These are phyloP conservation scores for Pteria penguin DNA, from an alignment of 2,888 invertebrate genomes.

Conservation along the genomic window DNA sequence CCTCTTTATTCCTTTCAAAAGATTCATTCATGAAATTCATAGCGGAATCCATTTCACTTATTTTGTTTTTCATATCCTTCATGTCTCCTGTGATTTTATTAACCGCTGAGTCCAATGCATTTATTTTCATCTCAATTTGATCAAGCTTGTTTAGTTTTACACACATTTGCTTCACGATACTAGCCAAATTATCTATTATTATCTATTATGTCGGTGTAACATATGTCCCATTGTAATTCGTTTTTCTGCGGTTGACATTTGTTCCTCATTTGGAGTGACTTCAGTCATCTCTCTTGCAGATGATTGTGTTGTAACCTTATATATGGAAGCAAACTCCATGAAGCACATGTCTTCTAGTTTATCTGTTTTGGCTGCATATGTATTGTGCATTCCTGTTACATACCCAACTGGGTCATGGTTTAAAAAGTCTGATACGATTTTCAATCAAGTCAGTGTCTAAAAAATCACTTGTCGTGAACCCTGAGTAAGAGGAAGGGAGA, in stretches of 20 bases:
- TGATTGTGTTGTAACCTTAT: constrained; percentile 3
- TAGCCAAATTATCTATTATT: too few relatives aligned
- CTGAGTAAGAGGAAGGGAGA: constrained; percentile 47
- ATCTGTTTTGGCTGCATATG: constrained; percentile 63
- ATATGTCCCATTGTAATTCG: constrained; percentile 33
- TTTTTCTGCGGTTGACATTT: constrained; percentile 29
- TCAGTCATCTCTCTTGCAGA: background rate
- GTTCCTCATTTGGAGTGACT: background rate
- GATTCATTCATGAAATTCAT: too few relatives aligned
- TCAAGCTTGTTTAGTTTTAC: too few relatives aligned
- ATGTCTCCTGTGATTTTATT: too few relatives aligned
- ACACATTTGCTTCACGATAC: too few relatives aligned
- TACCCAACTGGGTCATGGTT: constrained; percentile 48
- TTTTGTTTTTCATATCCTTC: too few relatives aligned
- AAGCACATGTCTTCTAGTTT: constrained; percentile 64
- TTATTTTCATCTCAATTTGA: too few relatives aligned
- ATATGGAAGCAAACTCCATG: constrained; percentile 62
- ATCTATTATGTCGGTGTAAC: too few relatives aligned
- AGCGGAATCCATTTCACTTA: too few relatives aligned
- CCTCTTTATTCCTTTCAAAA: too few relatives aligned
- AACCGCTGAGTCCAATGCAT: too few relatives aligned
- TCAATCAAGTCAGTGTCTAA: constrained; percentile 54
- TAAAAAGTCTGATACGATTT: constrained; percentile 59
- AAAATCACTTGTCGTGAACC: constrained; percentile 37
- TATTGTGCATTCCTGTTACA: constrained; percentile 52